Evolutionary conservation across 2,797 vertebrate species (phyloP), one percentile per base, ranked within the genome.

Genomic region (Sebastes alutus): DNA sequence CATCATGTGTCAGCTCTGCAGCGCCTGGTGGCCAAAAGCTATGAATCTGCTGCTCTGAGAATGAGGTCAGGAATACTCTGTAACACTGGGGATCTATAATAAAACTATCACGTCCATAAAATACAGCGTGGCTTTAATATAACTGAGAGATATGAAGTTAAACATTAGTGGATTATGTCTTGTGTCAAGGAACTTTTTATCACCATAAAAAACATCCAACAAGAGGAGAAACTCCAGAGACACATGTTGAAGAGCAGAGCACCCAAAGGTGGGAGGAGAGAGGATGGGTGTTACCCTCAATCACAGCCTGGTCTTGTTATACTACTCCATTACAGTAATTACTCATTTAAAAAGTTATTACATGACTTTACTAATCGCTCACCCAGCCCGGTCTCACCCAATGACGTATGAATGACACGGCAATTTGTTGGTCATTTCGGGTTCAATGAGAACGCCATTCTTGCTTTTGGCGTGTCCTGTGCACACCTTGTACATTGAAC

Each of bases 1-100:
- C 7, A 82, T 91, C 87, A 84, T 85, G 70, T 65, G 78, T 74
- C 78, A 42, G 80, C 73, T 82, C 52, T 62, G 55, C n/a, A 61
- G 56, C 3, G 64, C 30, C 77, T 46, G 11, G 20, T 30, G 55
- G 75, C 69, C 73, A 72, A 67, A 66, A 83, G 67, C 30, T 22
- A 65, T 67, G 29, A 68, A 78, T 84, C 64, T 84, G 63, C 67
- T 82, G 78, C 67, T 54, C 16, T 32, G 9, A 63, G 20, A 84
- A 85, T 60, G 30, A 70, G 79, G 85, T 79, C 77, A 86, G 63
- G 20, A 23, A 35, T 46, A 54, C 16, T 10, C 22, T 59, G 27
- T 35, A 64, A 67, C 58, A 73, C 10, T 27, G 4, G 32, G 7
- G 9, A 68, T 27, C 10, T 7, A 66, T 33, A n/a, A 75, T 33